phyloP scores from a whole-genome alignment of 2,113 vertebrate species.

The Rhinopomastus cyanomelas region DNA sequence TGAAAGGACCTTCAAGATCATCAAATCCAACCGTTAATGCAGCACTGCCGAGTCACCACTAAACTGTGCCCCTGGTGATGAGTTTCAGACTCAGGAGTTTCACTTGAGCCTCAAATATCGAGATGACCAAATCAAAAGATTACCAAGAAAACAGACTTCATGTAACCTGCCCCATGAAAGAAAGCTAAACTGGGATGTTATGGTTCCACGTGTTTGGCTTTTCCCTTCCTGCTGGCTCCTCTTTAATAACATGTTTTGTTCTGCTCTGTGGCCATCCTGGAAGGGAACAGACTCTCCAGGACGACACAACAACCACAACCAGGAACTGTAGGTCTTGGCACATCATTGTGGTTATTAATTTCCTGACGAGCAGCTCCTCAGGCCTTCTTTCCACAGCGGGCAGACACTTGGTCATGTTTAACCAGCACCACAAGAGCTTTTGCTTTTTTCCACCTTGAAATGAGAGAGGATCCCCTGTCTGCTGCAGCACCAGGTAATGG shows the following conservation, averaged over 20 bases:
- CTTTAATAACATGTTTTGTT: background rate
- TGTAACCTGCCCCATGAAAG: too few relatives aligned
- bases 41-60: background rate
- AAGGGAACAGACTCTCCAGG: background rate
- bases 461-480: background rate
- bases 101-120: background rate
- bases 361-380: background rate
- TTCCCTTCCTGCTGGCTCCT: background rate
- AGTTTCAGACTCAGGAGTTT: background rate
- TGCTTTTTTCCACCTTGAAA: background rate
- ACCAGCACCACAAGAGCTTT: background rate
- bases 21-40: too few relatives aligned
- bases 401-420: background rate
- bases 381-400: background rate
- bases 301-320: background rate
- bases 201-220: background rate
- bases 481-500: background rate
- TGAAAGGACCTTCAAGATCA: background rate
- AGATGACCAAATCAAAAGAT: background rate
- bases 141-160: background rate
- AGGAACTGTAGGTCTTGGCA: background rate
- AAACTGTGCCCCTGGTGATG: background rate
- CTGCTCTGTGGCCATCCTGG: background rate
- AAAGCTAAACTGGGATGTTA: too few relatives aligned
- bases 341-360: rapidly evolving